Evolutionary conservation across 2,888 invertebrate genomes (phyloP).

Genomic region (Catocala nupta): DNA sequence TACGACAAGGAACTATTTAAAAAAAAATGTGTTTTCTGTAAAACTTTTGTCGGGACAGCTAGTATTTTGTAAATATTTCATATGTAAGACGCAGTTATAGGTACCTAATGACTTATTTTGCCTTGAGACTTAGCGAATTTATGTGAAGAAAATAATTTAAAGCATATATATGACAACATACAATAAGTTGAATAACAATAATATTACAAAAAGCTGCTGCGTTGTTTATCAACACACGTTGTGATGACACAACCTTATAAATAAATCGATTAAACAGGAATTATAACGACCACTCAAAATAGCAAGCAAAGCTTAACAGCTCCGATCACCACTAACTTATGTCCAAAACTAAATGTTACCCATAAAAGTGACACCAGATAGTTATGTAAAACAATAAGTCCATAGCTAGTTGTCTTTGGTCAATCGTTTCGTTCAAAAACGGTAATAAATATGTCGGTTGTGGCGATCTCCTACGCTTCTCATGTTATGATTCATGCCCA

Average conservation of each 20-base stretch:
- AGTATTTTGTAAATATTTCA: too few species aligned
- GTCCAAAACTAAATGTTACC: conserved; percentile 16
- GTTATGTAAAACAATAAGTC: conserved; percentile 51
- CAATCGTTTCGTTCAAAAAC: conserved; percentile 46
- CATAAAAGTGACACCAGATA: conserved; percentile 20
- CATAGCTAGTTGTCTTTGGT: conserved; percentile 37
- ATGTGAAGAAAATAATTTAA: too few species aligned
- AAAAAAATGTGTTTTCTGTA: too few species aligned
- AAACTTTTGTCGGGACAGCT: too few species aligned
- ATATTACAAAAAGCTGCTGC: not conserved
- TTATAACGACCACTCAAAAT: conserved; percentile 13
- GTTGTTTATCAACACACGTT: not conserved
- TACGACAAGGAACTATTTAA: too few species aligned
- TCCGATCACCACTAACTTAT: conserved; percentile 15
- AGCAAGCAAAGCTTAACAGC: conserved; percentile 6
- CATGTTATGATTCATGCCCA: conserved; percentile 68
- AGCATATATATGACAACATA: not conserved
- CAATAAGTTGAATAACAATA: not conserved
- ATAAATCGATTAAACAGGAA: conserved; percentile 14
- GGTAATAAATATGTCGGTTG: conserved; percentile 44
- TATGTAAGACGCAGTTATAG: too few species aligned
- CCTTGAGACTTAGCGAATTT: too few species aligned
- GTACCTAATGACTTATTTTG: too few species aligned
- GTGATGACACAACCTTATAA: conserved; percentile 4
- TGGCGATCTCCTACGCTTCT: conserved; percentile 66